Conservation (phyloP, 2,113 vertebrate genomes). For the Madoqua kirkii region DNA sequence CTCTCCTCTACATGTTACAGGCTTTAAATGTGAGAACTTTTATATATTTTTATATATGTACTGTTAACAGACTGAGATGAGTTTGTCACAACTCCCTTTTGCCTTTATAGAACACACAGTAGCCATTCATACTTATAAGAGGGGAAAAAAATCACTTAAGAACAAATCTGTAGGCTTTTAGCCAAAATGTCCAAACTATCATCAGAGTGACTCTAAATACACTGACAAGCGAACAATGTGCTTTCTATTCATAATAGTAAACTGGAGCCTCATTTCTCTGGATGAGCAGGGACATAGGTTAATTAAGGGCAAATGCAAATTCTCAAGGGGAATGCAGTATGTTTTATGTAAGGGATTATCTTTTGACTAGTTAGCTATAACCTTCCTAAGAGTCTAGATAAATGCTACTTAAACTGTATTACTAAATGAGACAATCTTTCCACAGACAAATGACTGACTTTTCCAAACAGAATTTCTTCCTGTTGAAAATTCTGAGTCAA, state of each 20-base stretch:
- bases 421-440: not conserved
- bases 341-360: not conserved
- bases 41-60: not conserved
- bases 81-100: not conserved
- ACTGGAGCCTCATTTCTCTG: not conserved
- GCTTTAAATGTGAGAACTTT: not conserved
- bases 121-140: not conserved
- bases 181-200: not conserved
- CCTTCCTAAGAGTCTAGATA: not conserved
- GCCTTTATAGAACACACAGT: not conserved
- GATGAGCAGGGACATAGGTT: not conserved
- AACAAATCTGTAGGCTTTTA: not conserved
- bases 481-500: slow-evolving; percentile 10
- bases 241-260: not conserved
- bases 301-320: not conserved
- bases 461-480: not conserved
- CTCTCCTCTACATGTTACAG: not conserved
- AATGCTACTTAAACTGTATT: not conserved
- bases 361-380: not conserved
- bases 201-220: not conserved
- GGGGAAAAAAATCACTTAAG: not conserved
- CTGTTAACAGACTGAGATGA: not conserved
- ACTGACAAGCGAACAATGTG: not conserved
- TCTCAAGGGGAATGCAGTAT: not conserved
- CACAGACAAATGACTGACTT: not conserved